A percentile compares a stretch with the other conserved stretches of the same genome.
These are phyloP conservation scores for Microcebus griseorufus DNA, from an alignment of 2,113 vertebrate species.

Conservation along the genomic window DNA sequence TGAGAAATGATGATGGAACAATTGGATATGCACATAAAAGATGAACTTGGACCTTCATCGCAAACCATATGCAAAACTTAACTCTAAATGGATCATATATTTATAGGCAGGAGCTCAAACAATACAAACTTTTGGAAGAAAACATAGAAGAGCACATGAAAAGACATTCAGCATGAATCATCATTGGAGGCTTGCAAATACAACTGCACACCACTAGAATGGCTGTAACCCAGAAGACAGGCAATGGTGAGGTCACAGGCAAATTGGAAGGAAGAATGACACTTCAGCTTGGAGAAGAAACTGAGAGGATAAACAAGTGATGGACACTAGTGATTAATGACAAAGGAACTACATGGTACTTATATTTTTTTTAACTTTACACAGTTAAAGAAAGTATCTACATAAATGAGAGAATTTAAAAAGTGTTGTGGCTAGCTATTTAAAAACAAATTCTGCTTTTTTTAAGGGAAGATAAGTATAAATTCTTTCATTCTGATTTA, in stretches of 20 bases:
- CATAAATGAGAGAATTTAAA: not conserved
- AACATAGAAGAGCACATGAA: not conserved
- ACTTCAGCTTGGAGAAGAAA: not conserved
- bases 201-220: not conserved
- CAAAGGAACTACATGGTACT: not conserved
- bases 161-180: not conserved
- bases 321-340: not conserved
- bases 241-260: not conserved
- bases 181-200: not conserved
- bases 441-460: not conserved
- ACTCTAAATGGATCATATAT: not conserved
- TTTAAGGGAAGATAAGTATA: not conserved
- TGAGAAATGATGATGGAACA: not conserved
- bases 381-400: not conserved
- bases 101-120: not conserved
- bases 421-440: not conserved
- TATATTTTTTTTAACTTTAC: not conserved
- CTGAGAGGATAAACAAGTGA: not conserved
- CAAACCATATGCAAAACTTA: not conserved
- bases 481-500: slow-evolving; percentile 6
- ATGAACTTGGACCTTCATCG: not conserved
- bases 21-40: not conserved
- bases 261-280: not conserved
- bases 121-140: not conserved
- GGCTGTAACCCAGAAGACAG: not conserved